These are phyloP conservation scores for Aptenodytes forsteri DNA, from an alignment of 2,113 vertebrate genomes.

Conservation along the genomic window DNA sequence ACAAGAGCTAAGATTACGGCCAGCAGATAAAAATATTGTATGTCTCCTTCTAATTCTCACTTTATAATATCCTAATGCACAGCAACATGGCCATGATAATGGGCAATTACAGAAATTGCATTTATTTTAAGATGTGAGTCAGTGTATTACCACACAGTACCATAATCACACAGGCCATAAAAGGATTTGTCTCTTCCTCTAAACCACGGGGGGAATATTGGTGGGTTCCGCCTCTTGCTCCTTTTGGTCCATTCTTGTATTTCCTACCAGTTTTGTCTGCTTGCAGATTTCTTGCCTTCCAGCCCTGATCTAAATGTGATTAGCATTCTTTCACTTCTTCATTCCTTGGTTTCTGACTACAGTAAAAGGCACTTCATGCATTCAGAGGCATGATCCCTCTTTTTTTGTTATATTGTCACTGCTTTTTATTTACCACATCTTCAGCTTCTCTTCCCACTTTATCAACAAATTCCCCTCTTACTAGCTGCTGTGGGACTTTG, in stretches of 20 bases:
- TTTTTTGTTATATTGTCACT: not conserved
- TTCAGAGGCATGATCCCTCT: not conserved
- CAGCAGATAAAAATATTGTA: not conserved
- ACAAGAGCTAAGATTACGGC: not conserved
- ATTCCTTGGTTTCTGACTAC: not conserved
- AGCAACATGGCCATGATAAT: not conserved
- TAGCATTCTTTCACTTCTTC: not conserved
- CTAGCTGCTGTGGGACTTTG: not conserved
- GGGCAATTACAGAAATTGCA: not conserved
- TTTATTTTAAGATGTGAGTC: not conserved
- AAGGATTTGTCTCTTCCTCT: not conserved
- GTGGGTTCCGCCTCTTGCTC: not conserved
- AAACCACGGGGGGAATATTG: not conserved
- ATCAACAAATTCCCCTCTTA: not conserved
- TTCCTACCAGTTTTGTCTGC: not conserved
- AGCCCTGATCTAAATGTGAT: not conserved
- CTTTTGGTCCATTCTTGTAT: not conserved
- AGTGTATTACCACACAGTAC: not conserved
- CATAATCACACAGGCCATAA: not conserved
- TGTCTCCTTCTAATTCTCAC: not conserved
- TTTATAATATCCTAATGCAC: not conserved
- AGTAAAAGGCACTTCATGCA: not conserved
- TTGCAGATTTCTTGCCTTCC: not conserved
- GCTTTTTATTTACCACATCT: not conserved
- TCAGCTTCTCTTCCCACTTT: not conserved